Evolutionary conservation across 2,797 vertebrate species (phyloP).

Genomic region (Lagodon rhomboides): DNA sequence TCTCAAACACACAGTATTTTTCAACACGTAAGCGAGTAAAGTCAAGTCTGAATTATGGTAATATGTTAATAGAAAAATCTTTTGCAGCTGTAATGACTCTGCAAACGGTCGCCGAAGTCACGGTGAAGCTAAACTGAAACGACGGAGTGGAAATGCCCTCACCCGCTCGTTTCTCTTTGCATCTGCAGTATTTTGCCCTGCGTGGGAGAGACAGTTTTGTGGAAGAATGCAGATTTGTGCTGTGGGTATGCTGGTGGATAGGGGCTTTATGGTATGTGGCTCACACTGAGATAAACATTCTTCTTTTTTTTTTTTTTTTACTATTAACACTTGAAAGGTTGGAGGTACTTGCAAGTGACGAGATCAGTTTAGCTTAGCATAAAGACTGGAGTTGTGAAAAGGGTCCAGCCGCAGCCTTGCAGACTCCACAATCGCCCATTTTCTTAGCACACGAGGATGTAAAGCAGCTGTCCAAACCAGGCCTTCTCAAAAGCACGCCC

Average conservation of each 20-base stretch:
- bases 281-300: constrained; percentile 35
- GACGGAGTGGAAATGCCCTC: constrained; percentile 32
- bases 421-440: too few relatives aligned
- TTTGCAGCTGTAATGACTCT: constrained; percentile 36
- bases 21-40: constrained; percentile 16
- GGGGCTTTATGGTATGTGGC: constrained; percentile 19
- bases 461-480: too few relatives aligned
- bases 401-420: too few relatives aligned
- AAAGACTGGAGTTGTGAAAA: too few relatives aligned
- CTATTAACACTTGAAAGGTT: background rate
- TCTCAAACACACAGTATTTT: constrained; percentile 22
- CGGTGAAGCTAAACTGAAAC: constrained; percentile 19
- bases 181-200: constrained; percentile 22
- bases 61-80: constrained; percentile 35
- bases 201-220: constrained; percentile 41
- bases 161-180: constrained; percentile 28
- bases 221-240: constrained; percentile 57
- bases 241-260: constrained; percentile 48
- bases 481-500: too few relatives aligned
- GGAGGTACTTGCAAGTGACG: background rate
- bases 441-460: too few relatives aligned
- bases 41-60: constrained; percentile 14
- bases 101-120: constrained; percentile 28
- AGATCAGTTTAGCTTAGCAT: background rate
- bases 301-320: background rate